Evolutionary conservation across 2,797 vertebrate genomes (phyloP).

Genomic region (Nannoperca australis): DNA sequence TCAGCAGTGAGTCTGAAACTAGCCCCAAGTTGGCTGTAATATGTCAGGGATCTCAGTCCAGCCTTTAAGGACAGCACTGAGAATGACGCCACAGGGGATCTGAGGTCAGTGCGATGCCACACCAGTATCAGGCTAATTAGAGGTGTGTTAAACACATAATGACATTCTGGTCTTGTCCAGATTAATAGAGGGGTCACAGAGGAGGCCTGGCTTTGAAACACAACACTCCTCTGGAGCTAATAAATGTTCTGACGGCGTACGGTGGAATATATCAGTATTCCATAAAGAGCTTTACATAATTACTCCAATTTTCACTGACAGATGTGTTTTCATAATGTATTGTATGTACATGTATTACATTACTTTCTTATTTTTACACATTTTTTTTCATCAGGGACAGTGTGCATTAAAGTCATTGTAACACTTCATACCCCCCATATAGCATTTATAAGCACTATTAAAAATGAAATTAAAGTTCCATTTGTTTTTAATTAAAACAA

Average conservation of each 20-base stretch:
- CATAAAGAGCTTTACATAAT: not conserved
- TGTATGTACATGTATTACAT: too few species aligned
- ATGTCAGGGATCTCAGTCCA: conserved; percentile 3
- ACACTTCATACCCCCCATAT: not conserved
- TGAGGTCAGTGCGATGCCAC: conserved; percentile 31
- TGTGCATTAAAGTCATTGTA: not conserved
- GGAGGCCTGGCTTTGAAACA: conserved; percentile 15
- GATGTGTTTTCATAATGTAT: not conserved
- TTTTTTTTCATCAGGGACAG: not conserved
- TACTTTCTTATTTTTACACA: too few species aligned
- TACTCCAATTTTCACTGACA: not conserved
- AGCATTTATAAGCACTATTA: not conserved
- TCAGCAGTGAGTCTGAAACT: not conserved
- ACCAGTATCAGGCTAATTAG: conserved; percentile 48
- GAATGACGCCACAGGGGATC: conserved; percentile 3
- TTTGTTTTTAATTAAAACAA: not conserved
- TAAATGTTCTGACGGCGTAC: not conserved
- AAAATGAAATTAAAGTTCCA: too few species aligned
- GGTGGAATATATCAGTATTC: conserved; percentile 1
- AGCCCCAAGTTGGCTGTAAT: conserved; percentile 1
- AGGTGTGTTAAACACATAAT: conserved; percentile 39
- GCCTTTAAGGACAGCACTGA: conserved; percentile 1
- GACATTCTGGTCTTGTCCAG: conserved; percentile 26
- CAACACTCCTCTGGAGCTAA: conserved; percentile 5
- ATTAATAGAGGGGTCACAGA: conserved; percentile 31